Base-by-base conservation (phyloP, 1,140 invertebrate species). In the Drosophila saltans region DNA sequence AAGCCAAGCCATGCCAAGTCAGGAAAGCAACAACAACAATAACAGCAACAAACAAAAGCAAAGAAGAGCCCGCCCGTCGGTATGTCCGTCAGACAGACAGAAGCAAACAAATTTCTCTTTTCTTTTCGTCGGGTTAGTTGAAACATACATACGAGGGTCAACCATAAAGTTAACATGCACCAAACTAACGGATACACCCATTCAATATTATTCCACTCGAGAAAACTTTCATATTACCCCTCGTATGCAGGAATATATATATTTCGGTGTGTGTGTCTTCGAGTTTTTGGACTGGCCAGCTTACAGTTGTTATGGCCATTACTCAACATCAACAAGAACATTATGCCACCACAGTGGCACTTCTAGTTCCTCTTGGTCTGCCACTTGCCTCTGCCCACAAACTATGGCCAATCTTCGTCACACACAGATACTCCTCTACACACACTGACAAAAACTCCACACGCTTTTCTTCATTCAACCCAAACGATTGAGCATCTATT, bases 251-350 rank as follows among this genome's bases (percentile, higher is more conserved):
- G 62, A 55, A 40, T 41, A 40, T 39, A 52, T 56, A 64, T 55
- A 55, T 66, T 30, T 30, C 28, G 28, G 33, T 30, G 28, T 30
- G 28, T 30, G 28, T 30, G 28, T 4, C 28, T 59, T 9, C 56
- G 56, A 60, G 62, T 75, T 65, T 68, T 76, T 74, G 76, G 77
- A 55, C 74, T 70, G 73, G 78, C 67, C 84, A 64, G 76, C 83
- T 88, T 88, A 88, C 84, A 89, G 83, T 88, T 88, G 83, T 89
- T 88, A 88, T 88, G 70, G 84, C 83, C 84, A 88, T 88, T 88
- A 89, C 80, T 88, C 83, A 88, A 88, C 84, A 88, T 88, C 84
- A 88, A 88, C 83, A 88, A 88, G 83, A 88, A 88, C 83, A 88
- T 88, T 88, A 88, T 89, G 83, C 84, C 83, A 88, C 83, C 85